These are phyloP conservation scores for Arbacia lixula DNA, from an alignment of 53 echinoderm and acorn worm genomes.

Conservation along the genomic window DNA sequence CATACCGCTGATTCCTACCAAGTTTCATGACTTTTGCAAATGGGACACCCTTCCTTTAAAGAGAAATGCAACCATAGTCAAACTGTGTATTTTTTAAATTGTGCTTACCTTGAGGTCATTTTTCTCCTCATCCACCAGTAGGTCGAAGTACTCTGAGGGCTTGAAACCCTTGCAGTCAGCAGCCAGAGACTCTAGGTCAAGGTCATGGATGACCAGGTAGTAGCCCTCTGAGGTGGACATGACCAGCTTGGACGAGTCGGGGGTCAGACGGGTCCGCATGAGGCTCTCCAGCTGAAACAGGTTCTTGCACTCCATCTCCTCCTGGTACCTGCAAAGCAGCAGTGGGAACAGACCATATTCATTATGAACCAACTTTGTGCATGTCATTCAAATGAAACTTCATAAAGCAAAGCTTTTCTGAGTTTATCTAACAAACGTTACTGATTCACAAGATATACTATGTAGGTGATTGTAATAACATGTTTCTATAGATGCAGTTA, in stretches of 20 bases:
- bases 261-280: constrained; percentile 92
- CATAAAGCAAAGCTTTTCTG: too few species aligned
- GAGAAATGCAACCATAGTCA: neutral
- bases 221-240: constrained; percentile 85
- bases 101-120: constrained; percentile 39
- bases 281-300: constrained; percentile 81
- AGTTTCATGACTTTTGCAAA: too few species aligned
- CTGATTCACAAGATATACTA: too few species aligned
- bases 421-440: too few species aligned
- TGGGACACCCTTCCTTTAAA: too few species aligned
- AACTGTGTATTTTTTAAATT: too few species aligned
- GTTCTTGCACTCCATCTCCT: constrained; percentile 71
- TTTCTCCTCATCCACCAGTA: constrained; percentile 51
- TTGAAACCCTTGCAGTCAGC: constrained; percentile 76
- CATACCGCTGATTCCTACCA: too few species aligned
- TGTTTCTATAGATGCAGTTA: too few species aligned
- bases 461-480: too few species aligned
- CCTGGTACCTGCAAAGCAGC: constrained; percentile 70
- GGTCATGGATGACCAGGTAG: constrained; percentile 92
- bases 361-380: too few species aligned
- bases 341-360: too few species aligned
- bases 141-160: constrained; percentile 66
- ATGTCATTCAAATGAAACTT: too few species aligned
- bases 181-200: constrained; percentile 81
- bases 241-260: constrained; percentile 88